A percentile compares a stretch with the other conserved stretches of the same genome.
Conservation (phyloP, 2,797 vertebrate genomes). For the Remorina albescens region DNA sequence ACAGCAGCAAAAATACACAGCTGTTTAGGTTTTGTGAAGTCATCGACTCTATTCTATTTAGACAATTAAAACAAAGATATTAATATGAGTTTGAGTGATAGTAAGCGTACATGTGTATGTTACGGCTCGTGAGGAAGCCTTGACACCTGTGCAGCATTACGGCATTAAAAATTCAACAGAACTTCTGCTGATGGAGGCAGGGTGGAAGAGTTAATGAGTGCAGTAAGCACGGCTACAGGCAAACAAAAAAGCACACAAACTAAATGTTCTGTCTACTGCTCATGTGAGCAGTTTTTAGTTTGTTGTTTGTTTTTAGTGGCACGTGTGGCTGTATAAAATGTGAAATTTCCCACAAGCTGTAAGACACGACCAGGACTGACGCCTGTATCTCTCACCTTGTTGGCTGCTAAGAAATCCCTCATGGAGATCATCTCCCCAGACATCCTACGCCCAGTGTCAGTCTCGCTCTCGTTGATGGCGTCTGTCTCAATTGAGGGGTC, state of each 20-base stretch:
- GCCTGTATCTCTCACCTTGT: slow-evolving; percentile 83
- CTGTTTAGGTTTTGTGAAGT: not conserved
- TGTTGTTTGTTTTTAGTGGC: slow-evolving; percentile 4
- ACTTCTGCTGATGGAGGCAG: not conserved
- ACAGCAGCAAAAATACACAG: not conserved
- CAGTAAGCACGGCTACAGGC: not conserved
- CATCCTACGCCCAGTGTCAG: slow-evolving; percentile 88
- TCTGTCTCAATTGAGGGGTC: slow-evolving; percentile 92
- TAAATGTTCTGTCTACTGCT: slow-evolving; percentile 11
- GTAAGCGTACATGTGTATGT: not conserved
- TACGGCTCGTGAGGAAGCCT: not conserved
- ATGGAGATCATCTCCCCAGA: slow-evolving; percentile 97
- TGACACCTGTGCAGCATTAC: not conserved
- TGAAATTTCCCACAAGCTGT: not conserved
- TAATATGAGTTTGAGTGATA: not conserved
- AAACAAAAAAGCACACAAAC: slow-evolving; percentile 18
- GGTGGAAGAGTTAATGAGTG: slow-evolving; percentile 13
- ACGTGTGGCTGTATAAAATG: not conserved
- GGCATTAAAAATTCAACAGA: not conserved
- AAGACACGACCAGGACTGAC: not conserved
- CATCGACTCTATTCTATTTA: not conserved
- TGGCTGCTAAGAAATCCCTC: slow-evolving; percentile 93
- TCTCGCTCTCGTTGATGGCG: slow-evolving; percentile 89
- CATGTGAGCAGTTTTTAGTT: not conserved
- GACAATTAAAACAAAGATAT: not conserved